These are phyloP conservation scores for Nasonovia ribisnigri DNA, from an alignment of 2,888 invertebrate species.

Conservation along the genomic window DNA sequence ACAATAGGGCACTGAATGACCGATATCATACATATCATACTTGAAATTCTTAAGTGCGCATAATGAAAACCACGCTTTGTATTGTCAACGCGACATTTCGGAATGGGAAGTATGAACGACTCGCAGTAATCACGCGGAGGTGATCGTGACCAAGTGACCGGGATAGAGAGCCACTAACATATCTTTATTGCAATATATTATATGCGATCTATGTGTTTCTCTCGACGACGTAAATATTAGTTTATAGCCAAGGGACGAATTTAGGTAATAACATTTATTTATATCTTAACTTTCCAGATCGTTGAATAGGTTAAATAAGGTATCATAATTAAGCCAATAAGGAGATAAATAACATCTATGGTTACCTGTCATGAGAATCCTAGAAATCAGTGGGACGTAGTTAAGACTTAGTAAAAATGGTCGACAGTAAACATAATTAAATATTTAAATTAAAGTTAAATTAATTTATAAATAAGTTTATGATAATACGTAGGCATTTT, in stretches of 20 bases:
- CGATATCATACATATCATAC: background rate
- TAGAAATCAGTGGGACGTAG: background rate
- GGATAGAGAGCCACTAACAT: background rate
- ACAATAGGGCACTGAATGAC: background rate
- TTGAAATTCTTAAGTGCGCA: background rate
- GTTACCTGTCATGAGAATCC: background rate
- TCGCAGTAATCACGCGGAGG: background rate
- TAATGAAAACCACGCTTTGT: constrained; percentile 26
- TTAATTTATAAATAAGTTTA: background rate
- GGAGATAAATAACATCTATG: background rate
- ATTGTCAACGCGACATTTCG: constrained; percentile 32
- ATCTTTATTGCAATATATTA: background rate
- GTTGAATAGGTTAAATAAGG: background rate
- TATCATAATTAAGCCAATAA: background rate
- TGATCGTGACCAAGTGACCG: constrained; percentile 22
- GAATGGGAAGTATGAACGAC: constrained; percentile 37
- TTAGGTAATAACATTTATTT: background rate
- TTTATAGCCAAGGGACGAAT: background rate
- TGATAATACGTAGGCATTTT: background rate
- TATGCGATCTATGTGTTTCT: background rate
- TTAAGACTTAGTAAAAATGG: background rate
- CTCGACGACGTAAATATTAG: background rate
- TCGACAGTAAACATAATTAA: background rate
- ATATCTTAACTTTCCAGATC: background rate
- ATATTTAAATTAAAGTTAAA: background rate